Evolutionary conservation across 2,888 invertebrate species (phyloP), one percentile per base, ranked within the genome.

Genomic region (Podotricha telesiphe): DNA sequence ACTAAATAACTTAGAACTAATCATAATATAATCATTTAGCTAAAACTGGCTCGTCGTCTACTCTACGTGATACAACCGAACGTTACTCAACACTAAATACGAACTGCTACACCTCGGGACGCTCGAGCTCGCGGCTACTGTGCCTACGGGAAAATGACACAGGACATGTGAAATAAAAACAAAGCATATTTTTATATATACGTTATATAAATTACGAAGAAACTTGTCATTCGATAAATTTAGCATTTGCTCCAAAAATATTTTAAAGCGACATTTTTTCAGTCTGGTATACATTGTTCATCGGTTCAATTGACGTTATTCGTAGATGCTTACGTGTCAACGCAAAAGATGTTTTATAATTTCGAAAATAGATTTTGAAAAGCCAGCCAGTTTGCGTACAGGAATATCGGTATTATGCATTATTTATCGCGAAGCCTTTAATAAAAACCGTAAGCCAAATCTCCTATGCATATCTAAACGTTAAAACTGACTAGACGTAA

Each of bases 401-500:
- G 64, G 65, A 65, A 37, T 50, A 53, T 67, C 65, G 51, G 20
- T 55, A 65, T 56, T 56, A 55, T 55, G 61, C 56, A 17, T 45
- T 20, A 59, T 45, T 48, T 37, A 42, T 66, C 50, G 68, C 58
- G 65, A 72, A 70, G 70, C 72, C 28, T 51, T 68, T 48, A 61
- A 40, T 69, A 51, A 70, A 72, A 69, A 69, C 69, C 72, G 65
- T 67, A 74, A 75, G 80, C 80, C 83, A 82, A 82, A 69, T 71
- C 34, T 80, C 80, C 74, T 76, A 82, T 81, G 81, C 84, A 79
- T 83, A 87, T 77, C 83, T 85, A 84, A 68, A 82, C 78, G 80
- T 83, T 83, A 74, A 74, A 86, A 87, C 86, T 92, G 91, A 92
- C 91, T 92, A 92, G 91, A 89, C 83, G 87, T 87, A 88, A 88